Evolutionary conservation across 64 coral and sea anemone genomes (phyloP), one percentile per base, ranked within the genome.

Genomic region (Exaiptasia diaphana): DNA sequence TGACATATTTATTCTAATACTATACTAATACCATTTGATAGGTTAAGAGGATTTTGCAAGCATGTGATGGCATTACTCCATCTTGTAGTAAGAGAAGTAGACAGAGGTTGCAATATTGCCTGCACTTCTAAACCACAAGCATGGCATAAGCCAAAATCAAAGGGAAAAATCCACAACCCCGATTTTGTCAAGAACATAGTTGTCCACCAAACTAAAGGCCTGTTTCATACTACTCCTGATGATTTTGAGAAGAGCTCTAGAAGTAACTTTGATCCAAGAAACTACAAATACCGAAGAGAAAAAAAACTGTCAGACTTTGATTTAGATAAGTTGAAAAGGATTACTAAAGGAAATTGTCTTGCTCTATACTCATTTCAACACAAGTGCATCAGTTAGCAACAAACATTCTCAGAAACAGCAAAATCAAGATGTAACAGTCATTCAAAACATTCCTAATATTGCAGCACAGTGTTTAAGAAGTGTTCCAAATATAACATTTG

Each of bases 91-190:
- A 74, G 71, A 74, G 38, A 74, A 74, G 71, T 74, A 29, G 71
- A 74, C 24, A 36, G 46, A 20, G 71, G 71, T 74, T 74, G 71
- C 38, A 76, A 76, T 53, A 53, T 53, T 76, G 73, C 73, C 41
- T 53, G 73, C 30, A 76, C 73, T 76, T 76, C 73, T 22, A 76
- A 50, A 76, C 44, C 24, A 12, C 73, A 76, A 48, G 12, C 26
- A 41, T 76, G 73, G 49, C 73, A 76, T 33, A 76, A 76, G 45
- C 73, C 73, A 50, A 76, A 50, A 53, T 76, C 73, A 76, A 76
- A 76, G 52, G 73, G 73, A 0, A 76, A 76, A 76, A 76, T 76
- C 36, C 71, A 74, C 46, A 41, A 45, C 9, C 73, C 45, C 28
- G 44, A 76, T 8, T 76, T 76, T 53, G 6, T 76, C 20, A 24